Evolutionary conservation across 2,797 vertebrate genomes (phyloP), one percentile per base, ranked within the genome.

Genomic region (Paratrypauchen microcephalus): DNA sequence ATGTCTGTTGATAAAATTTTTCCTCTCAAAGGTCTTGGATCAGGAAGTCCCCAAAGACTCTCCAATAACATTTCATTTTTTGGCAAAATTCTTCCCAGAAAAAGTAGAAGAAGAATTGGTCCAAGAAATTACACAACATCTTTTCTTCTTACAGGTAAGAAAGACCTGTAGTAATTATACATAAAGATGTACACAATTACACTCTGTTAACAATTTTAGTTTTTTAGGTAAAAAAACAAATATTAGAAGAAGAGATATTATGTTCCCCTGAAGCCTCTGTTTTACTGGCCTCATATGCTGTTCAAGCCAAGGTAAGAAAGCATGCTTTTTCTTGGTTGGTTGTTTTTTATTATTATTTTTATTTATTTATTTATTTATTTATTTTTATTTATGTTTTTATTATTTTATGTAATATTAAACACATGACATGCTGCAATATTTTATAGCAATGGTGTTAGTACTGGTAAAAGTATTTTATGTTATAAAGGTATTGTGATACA

Each of bases 41-140:
- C 96, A 98, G 88, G 96, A 98, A 82, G 94, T 98, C 75, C 97
- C 97, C 28, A 98, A 96, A 78, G 97, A 98, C 81, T 96, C 95
- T 65, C 96, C 96, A 2, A 88, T 97, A 86, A 96, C 94, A 36
- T 97, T 97, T 93, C 90, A 94, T 74, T 98, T 98, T 87, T 85
- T 98, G 81, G 96, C 95, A 0, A 98, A 97, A 81, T 98, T 98
- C 83, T 98, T 97, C 77, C 97, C 97, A 18, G 97, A 98, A 90
- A 97, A 97, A 78, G 96, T 96, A 30, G 95, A 97, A 77, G 96
- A 97, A 52, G 97, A 98, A 72, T 91, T 98, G 8, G 93, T 98
- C 55, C 97, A 98, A 88, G 96, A 97, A 90, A 96, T 98, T 71
- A 98, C 97, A 3, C 97, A 97, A 80, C 97, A 97, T 83, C 95